Base-by-base conservation (phyloP, 2,797 vertebrate genomes). In the Trachurus trachurus region DNA sequence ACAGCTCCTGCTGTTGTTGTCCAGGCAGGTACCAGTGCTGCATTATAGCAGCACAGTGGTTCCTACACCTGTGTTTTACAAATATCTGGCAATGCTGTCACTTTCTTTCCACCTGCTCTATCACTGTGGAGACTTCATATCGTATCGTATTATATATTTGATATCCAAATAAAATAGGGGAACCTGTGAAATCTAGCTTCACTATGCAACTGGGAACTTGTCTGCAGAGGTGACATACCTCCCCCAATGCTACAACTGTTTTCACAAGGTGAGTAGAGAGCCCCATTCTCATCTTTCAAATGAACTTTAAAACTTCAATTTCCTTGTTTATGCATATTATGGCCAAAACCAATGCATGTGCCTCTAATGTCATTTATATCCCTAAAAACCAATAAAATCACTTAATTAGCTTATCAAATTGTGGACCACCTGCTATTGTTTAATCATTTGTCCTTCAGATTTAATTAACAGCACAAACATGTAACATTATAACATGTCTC, bases 1-100 rank as follows among this genome's bases (percentile, higher is more conserved):
- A 69, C 64, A 63, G 45, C 44, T 40, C n/a, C 63, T 67, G 67
- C 66, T 49, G 3, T 44, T 42, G 16, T 19, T 53, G 63, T 62
- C 53, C 63, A n/a, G 44, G 60, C 58, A 71, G 29, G 57, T 64
- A 45, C 42, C 22, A 50, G 44, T 39, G 6, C 34, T 45, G 16
- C 19, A 42, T 5, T 37, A 37, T 49, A 34, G 21, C 2, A 60
- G 11, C 45, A 39, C 10, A 39, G 5, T 15, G 10, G 58, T 19
- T 60, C 58, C 13, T 54, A 71, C 49, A 60, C 6, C 21, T 37
- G 21, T 39, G 3, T 70, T 66, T 31, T 57, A 9, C 0, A 49
- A 21, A 6, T 13, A 26, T 67, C 26, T 39, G 19, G 5, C 26
- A 53, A 11, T 10, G 16, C 34, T 5, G 10, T 21, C 1, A 21